phyloP scores from a whole-genome alignment of 2,797 vertebrate genomes.

The Arrhamphus sclerolepis region DNA sequence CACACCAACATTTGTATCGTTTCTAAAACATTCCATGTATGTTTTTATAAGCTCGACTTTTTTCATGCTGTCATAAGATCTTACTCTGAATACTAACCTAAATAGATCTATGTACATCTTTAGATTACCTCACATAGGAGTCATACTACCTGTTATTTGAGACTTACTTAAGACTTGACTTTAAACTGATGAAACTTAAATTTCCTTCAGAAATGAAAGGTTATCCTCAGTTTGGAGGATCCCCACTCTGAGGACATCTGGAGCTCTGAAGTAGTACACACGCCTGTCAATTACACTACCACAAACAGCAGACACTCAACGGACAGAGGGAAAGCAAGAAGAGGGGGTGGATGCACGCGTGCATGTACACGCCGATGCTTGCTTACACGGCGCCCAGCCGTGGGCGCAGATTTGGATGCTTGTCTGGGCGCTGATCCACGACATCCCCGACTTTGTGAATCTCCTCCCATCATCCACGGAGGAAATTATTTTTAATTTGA shows the following conservation, averaged over 20 bases:
- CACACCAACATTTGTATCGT: too few relatives aligned
- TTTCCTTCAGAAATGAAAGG: background rate
- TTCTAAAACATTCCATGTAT: too few relatives aligned
- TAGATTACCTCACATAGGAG: too few relatives aligned
- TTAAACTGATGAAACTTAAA: background rate
- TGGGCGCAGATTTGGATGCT: conserved; percentile 28
- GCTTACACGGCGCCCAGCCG: conserved; percentile 1
- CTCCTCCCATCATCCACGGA: conserved; percentile 57
- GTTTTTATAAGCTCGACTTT: too few relatives aligned
- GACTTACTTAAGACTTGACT: background rate
- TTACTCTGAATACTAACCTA: too few relatives aligned
- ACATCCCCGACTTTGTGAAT: conserved; percentile 39
- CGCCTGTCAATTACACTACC: background rate
- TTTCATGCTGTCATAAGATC: too few relatives aligned
- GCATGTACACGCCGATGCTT: background rate
- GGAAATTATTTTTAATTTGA: conserved; percentile 47
- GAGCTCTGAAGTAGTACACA: background rate
- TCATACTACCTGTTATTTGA: too few relatives aligned
- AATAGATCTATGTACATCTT: too few relatives aligned
- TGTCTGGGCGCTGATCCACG: conserved; percentile 25
- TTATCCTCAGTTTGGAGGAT: background rate
- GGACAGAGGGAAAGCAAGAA: background rate
- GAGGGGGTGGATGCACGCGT: too few relatives aligned
- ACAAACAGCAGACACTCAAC: background rate
- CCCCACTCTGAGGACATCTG: background rate